Evolutionary conservation across 2,888 invertebrate species (phyloP), one percentile per base, ranked within the genome.

Genomic region (Notodonta dromedarius): DNA sequence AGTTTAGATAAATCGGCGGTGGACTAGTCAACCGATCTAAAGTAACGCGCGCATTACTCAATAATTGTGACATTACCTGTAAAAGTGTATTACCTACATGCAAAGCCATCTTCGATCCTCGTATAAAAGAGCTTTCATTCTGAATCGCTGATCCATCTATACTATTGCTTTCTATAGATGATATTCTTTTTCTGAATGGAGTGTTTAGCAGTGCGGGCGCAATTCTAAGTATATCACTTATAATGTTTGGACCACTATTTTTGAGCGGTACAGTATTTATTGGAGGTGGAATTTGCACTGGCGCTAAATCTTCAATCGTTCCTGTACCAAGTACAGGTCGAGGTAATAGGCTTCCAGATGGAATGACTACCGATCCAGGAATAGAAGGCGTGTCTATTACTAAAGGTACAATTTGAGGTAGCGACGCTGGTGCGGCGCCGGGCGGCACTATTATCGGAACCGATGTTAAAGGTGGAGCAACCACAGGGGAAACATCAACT

Each of bases 31-130:
- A 70, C 59, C 83, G 82, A 69, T 78, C 83, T n/a, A 88, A 77
- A 58, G 77, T 80, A 12, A 77, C 69, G 2, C 83, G 79, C 39
- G 85, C 85, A 51, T 83, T 85, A 54, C 77, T 82, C 55, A 91
- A 76, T 59, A 91, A 81, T 62, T 88, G 84, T 11, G 87, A 80
- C 67, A 92, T 65, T 13, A 88, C 74, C 65, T 88, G 83, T 39
- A 90, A 73, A 54, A 92, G 78, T 51, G 88, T 79, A 14, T 88
- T 88, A n/a, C 90, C 88, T 42, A 86, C 85, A 61, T 86, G 84
- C 51, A 88, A 68, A 16, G 86, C 88, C 50, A 85, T 77, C 54
- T 80, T 81, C 9, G 86, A 83, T 16, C 88, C 83, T 67, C 80
- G 67, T 4, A 78, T 46, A 9, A 79, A 54, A 9, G 67, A 32